A percentile compares a stretch with the other conserved stretches of the same genome.
phyloP scores from a whole-genome alignment of 2,113 vertebrate genomes.

The Blennius ocellaris region DNA sequence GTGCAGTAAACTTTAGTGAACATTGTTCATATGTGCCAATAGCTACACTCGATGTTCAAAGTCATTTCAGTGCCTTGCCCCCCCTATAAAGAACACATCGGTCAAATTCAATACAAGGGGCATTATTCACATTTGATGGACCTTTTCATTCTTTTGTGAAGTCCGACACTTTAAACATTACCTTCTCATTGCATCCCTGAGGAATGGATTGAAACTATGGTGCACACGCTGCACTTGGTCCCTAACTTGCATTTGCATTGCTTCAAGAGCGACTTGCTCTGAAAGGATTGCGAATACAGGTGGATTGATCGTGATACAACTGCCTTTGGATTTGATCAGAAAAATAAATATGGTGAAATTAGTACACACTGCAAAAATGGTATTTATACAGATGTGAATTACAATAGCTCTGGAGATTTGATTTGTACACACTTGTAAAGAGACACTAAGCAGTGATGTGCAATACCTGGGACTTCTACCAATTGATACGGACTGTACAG shows the following conservation, averaged over 20 bases:
- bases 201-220: slow-evolving; percentile 25
- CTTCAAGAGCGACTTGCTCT: neutral
- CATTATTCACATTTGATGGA: slow-evolving; percentile 42
- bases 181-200: neutral
- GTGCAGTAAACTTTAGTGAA: slow-evolving; percentile 23
- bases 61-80: slow-evolving; percentile 26
- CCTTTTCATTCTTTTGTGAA: slow-evolving; percentile 41
- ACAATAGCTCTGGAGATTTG: no score
- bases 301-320: neutral
- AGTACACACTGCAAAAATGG: neutral
- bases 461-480: no score
- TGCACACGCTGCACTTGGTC: slow-evolving; percentile 2
- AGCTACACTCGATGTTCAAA: slow-evolving; percentile 16
- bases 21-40: slow-evolving; percentile 22
- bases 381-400: neutral
- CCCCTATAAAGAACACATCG: slow-evolving; percentile 35
- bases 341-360: neutral
- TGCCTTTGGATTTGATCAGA: neutral
- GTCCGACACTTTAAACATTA: slow-evolving; percentile 36
- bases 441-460: no score
- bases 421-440: neutral
- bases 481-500: no score
- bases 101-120: slow-evolving; percentile 41
- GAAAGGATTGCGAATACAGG: neutral
- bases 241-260: slow-evolving; percentile 3